phyloP scores from a whole-genome alignment of 1,140 invertebrate species.

The Platyura marginata region DNA sequence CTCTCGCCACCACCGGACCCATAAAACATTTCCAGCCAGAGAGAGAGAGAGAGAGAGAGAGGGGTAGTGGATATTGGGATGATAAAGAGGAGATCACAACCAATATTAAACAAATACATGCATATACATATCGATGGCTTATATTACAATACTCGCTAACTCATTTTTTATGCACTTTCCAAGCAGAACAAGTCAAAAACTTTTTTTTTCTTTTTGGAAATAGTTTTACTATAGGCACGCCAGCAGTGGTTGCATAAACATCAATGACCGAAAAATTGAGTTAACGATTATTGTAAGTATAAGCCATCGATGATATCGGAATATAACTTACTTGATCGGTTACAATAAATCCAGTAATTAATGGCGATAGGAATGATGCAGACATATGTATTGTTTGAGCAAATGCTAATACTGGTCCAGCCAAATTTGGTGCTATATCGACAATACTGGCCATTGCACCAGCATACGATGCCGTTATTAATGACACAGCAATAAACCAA shows the following conservation, averaged over 20 bases:
- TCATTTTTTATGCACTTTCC: no score
- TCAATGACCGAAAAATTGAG: neutral
- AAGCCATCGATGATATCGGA: slow-evolving; percentile 42
- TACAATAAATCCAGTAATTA: slow-evolving; percentile 37
- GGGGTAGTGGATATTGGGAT: no score
- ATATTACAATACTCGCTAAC: no score
- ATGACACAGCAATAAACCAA: slow-evolving; percentile 50
- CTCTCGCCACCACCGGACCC: neutral
- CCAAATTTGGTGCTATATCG: slow-evolving; percentile 52
- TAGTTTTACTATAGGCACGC: no score
- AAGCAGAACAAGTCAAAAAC: no score
- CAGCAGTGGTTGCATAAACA: no score
- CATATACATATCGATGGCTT: no score
- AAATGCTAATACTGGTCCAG: slow-evolving; percentile 49
- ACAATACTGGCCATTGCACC: slow-evolving; percentile 61
- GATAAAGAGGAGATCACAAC: no score
- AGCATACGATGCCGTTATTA: slow-evolving; percentile 51
- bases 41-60: no score
- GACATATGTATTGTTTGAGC: slow-evolving; percentile 60
- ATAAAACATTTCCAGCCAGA: no score
- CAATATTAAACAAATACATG: no score
- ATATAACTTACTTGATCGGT: slow-evolving; percentile 43
- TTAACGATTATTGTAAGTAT: slow-evolving; percentile 45
- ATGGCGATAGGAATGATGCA: slow-evolving; percentile 47
- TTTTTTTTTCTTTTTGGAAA: no score